These are phyloP conservation scores for Porites australiensis DNA, from an alignment of 64 coral and sea anemone species.

Conservation along the genomic window DNA sequence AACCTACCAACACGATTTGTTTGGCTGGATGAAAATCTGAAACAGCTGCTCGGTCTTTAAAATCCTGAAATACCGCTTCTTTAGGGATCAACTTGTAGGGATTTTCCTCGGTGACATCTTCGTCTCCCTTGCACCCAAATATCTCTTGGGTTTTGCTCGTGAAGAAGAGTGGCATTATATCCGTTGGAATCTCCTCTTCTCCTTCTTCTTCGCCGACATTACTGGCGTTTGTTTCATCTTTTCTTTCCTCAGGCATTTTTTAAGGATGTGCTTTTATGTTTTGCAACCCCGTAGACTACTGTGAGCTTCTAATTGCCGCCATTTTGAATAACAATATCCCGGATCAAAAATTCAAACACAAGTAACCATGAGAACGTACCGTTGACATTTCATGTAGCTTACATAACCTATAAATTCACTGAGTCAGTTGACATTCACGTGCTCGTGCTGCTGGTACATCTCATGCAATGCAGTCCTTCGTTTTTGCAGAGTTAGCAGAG, in stretches of 20 bases:
- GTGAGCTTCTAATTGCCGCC: constrained; percentile 58
- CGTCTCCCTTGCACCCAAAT: constrained; percentile 95
- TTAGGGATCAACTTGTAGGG: constrained; percentile 89
- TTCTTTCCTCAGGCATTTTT: constrained; percentile 91
- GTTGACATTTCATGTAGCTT: too few relatives aligned
- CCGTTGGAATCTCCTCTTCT: constrained; percentile 72
- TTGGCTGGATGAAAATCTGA: constrained; percentile 99
- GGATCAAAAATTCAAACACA: constrained; percentile 34
- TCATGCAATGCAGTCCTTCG: too few relatives aligned
- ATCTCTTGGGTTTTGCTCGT: constrained; percentile 99
- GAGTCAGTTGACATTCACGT: constrained; percentile 6
- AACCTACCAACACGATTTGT: constrained; percentile 89
- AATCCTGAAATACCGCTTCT: constrained; percentile 90
- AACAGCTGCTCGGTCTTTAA: constrained; percentile 95
- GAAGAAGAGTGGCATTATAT: constrained; percentile 98
- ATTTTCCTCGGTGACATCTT: constrained; percentile 97
- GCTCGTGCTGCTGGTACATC: not conserved
- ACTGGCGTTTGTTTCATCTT: constrained; percentile 54
- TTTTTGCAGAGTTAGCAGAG: not conserved
- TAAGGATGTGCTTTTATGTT: not conserved
- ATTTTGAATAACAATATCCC: constrained; percentile 86
- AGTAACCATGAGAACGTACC: constrained; percentile 36
- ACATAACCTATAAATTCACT: not conserved
- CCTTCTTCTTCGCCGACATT: constrained; percentile 72
- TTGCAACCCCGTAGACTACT: not conserved